Evolutionary conservation across 1,140 invertebrate species (phyloP).

Genomic region (Pemphigus obesinymphae): DNA sequence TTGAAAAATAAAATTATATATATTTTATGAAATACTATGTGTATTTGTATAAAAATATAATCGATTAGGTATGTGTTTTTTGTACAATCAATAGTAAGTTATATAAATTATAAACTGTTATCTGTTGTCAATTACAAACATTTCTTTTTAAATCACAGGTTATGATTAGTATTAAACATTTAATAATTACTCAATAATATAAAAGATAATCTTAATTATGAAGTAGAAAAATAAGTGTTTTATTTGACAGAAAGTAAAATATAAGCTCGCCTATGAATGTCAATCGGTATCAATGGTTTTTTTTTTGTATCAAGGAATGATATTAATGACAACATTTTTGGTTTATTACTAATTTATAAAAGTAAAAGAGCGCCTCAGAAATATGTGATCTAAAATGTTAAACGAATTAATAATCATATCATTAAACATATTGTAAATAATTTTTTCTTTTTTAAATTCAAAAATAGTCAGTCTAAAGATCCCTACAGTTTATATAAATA

Average conservation of each 20-base stretch:
- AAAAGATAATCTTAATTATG: background rate
- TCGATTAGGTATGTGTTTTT: conserved; percentile 3
- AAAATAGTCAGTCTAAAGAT: conserved; percentile 14
- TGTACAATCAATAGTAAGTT: background rate
- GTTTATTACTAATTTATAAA: background rate
- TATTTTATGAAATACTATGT: background rate
- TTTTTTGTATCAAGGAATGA: background rate
- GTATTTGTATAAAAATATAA: conserved; percentile 21
- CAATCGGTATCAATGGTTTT: background rate
- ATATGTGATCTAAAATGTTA: background rate
- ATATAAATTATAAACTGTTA: background rate
- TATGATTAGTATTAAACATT: background rate
- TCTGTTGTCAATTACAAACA: background rate
- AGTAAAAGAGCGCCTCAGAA: background rate
- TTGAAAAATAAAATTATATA: background rate
- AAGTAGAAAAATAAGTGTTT: conserved; percentile 19
- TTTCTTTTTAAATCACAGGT: conserved; percentile 17
- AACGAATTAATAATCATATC: background rate
- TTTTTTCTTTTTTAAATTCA: background rate
- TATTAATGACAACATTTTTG: background rate
- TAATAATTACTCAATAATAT: conserved; percentile 5
- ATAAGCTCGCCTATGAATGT: background rate
- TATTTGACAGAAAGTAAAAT: background rate
- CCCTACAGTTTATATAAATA: background rate
- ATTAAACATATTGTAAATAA: background rate